Conservation (phyloP, 2,797 vertebrate genomes). For the Eulemur coronatus region DNA sequence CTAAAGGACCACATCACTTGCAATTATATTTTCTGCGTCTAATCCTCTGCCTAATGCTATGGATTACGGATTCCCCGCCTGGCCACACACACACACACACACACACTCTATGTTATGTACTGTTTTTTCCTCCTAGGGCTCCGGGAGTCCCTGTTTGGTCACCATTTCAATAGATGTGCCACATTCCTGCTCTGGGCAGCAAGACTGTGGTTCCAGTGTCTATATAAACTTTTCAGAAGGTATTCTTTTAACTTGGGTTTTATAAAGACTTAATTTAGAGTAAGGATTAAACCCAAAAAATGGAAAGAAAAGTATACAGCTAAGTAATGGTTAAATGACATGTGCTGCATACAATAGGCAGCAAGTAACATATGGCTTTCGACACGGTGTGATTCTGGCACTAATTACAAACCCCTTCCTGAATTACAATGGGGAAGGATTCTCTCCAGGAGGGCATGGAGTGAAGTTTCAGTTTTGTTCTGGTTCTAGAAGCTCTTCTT, state of each 20-base stretch:
- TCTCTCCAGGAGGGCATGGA: background rate
- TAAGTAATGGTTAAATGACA: background rate
- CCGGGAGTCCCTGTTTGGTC: background rate
- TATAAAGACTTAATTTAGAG: slow-evolving; percentile 23
- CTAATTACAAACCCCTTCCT: background rate
- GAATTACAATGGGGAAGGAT: background rate
- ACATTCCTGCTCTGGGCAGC: background rate
- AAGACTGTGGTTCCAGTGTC: background rate
- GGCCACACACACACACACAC: background rate
- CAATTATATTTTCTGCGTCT: background rate
- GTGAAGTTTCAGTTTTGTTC: background rate
- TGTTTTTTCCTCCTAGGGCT: background rate
- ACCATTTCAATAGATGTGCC: background rate
- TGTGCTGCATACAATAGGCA: background rate
- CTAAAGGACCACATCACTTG: slow-evolving; percentile 10
- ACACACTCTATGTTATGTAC: background rate
- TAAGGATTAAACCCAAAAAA: background rate
- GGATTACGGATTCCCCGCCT: background rate
- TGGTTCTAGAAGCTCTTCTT: background rate
- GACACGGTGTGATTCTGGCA: background rate
- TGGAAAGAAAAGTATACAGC: background rate
- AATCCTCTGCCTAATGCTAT: background rate
- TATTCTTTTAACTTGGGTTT: background rate
- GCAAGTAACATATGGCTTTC: background rate
- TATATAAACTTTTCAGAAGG: background rate